These are phyloP conservation scores for Phoxinus dragarum DNA, from an alignment of 2,797 vertebrate species.

Conservation along the genomic window DNA sequence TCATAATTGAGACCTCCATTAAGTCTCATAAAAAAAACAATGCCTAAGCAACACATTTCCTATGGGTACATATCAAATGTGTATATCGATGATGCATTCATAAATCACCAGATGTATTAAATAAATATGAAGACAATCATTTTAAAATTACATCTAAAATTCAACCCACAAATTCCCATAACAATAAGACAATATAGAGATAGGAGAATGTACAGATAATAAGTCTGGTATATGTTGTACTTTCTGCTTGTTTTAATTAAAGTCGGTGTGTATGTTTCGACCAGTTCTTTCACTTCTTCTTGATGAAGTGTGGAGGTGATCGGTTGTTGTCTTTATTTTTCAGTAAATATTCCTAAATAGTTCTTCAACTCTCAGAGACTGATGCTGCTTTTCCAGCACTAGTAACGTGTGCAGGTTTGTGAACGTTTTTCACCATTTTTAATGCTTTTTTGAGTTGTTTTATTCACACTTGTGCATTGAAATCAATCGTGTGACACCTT, in stretches of 20 bases:
- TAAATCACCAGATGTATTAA: background rate
- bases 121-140: background rate
- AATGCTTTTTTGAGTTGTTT: background rate
- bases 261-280: background rate
- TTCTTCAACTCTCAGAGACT: background rate
- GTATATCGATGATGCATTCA: background rate
- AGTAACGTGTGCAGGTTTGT: background rate
- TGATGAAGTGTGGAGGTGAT: background rate
- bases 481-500: background rate
- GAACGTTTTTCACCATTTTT: background rate
- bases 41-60: background rate
- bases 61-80: background rate
- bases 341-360: background rate
- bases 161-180: background rate
- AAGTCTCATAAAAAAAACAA: background rate
- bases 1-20: background rate
- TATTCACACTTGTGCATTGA: background rate
- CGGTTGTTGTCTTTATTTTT: background rate
- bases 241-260: constrained; percentile 6
- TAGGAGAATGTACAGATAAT: background rate
- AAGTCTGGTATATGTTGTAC: background rate
- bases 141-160: background rate
- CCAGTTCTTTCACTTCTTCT: background rate
- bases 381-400: background rate
- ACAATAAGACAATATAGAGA: background rate